Percentiles rank a stretch among this genome's conserved stretches.
phyloP scores from a whole-genome alignment of 1,140 invertebrate genomes.

The Drosophila littoralis region DNA sequence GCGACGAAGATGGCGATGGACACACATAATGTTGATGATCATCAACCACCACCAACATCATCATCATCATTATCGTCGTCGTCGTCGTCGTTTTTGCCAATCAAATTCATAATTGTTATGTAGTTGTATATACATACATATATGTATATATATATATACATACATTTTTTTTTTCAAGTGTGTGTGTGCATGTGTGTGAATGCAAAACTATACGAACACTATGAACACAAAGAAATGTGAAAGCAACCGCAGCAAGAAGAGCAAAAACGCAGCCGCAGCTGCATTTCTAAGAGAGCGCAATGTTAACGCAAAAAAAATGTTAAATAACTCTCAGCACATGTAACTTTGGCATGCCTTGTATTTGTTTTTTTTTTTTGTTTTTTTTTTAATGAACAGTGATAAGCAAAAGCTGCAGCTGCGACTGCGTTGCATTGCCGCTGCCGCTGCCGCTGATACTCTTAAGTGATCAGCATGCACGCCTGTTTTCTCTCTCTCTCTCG shows the following conservation, averaged over 20 bases:
- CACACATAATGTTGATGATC: conserved; percentile 13
- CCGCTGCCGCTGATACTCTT: not conserved
- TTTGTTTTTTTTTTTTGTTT: conserved; percentile 13
- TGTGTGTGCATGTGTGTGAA: conserved; percentile 15
- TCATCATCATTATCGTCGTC: conserved; percentile 18
- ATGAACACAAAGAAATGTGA: conserved; percentile 27
- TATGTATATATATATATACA: not conserved
- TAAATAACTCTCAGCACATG: not conserved
- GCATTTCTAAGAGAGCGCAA: conserved; percentile 5
- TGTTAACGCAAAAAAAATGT: not conserved
- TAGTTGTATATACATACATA: not conserved
- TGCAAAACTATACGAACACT: conserved; percentile 27
- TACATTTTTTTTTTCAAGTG: conserved; percentile 10
- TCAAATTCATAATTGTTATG: conserved; percentile 14
- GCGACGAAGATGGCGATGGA: conserved; percentile 12
- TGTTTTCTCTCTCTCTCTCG: not conserved
- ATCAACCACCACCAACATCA: conserved; percentile 2
- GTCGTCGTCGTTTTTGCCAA: conserved; percentile 1
- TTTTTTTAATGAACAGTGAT: conserved; percentile 11
- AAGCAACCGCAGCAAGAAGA: conserved; percentile 18
- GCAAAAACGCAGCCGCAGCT: conserved; percentile 14
- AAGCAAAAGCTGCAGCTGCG: conserved; percentile 9
- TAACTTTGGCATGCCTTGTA: conserved; percentile 11
- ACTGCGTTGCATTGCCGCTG: conserved; percentile 1
- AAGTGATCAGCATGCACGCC: not conserved